phyloP scores from a whole-genome alignment of 53 echinoderm and acorn worm species.

The Apostichopus leukothele region DNA sequence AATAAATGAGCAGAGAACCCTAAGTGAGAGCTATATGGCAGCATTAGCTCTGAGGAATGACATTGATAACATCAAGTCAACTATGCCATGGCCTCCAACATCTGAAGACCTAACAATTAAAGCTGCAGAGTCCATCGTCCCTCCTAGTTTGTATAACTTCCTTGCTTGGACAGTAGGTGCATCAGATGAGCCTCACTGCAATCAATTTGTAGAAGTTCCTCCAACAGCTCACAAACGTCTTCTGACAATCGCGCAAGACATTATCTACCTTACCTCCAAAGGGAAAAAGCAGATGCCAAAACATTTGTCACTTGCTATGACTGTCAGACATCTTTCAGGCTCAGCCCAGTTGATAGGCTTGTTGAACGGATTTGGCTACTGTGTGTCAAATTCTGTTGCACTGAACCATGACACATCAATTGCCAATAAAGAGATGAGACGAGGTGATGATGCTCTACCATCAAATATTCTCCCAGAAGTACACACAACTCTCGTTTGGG shows the following conservation, averaged over 20 bases:
- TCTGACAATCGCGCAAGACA: conserved; percentile 34
- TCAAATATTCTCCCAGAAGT: neutral
- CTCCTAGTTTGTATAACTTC: no score
- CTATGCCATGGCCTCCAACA: no score
- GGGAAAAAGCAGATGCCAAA: neutral
- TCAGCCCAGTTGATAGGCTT: conserved; percentile 14
- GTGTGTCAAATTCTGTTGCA: conserved; percentile 23
- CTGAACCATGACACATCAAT: conserved; percentile 41
- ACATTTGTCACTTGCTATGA: neutral
- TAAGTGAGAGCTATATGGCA: no score
- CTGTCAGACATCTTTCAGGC: neutral
- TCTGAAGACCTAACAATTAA: no score
- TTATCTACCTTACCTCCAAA: conserved; percentile 33
- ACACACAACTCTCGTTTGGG: neutral
- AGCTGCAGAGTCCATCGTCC: no score
- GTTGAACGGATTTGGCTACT: conserved; percentile 36
- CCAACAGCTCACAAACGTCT: no score
- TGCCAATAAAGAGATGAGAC: conserved; percentile 8
- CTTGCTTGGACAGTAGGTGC: no score
- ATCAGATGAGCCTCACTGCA: no score
- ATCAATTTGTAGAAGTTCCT: no score
- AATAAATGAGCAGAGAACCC: no score
- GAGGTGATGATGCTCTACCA: conserved; percentile 23
- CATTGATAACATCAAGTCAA: no score
- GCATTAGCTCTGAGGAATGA: no score